Evolutionary conservation across 2,113 vertebrate genomes (phyloP).

Genomic region (Alligator sinensis): DNA sequence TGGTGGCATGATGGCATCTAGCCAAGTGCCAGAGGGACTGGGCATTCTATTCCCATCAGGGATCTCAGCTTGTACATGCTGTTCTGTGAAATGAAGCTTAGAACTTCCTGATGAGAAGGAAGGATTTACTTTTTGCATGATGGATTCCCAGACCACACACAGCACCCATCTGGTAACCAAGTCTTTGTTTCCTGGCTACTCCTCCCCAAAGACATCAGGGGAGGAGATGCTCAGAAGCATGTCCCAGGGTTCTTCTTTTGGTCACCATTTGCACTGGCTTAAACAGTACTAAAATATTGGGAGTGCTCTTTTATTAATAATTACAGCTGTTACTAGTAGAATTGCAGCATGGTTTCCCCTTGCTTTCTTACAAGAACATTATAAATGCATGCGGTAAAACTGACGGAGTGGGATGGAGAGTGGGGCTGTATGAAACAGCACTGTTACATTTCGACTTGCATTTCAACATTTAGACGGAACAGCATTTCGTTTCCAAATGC

Average conservation of each 20-base stretch:
- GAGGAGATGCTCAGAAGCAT: neutral
- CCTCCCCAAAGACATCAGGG: neutral
- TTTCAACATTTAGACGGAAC: too few relatives aligned
- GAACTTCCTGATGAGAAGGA: constrained; percentile 22
- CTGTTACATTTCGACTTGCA: too few relatives aligned
- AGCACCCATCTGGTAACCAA: constrained; percentile 46
- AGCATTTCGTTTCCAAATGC: too few relatives aligned
- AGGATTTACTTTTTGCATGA: constrained; percentile 26
- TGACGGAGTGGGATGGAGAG: neutral
- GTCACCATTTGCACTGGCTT: neutral
- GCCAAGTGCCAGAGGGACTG: neutral
- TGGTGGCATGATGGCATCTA: neutral
- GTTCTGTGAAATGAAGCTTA: neutral
- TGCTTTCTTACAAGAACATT: fast-evolving
- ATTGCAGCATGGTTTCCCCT: neutral
- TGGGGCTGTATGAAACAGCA: too few relatives aligned
- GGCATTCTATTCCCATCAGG: neutral
- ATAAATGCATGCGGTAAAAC: neutral
- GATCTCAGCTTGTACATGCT: neutral
- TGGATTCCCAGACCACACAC: constrained; percentile 33
- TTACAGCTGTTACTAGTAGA: fast-evolving
- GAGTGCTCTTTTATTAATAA: neutral
- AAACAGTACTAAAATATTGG: neutral
- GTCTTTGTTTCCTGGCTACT: neutral
- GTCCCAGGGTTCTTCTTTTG: neutral